Evolutionary conservation across 2,113 vertebrate genomes (phyloP).

Genomic region (Gracilinanus agilis): DNA sequence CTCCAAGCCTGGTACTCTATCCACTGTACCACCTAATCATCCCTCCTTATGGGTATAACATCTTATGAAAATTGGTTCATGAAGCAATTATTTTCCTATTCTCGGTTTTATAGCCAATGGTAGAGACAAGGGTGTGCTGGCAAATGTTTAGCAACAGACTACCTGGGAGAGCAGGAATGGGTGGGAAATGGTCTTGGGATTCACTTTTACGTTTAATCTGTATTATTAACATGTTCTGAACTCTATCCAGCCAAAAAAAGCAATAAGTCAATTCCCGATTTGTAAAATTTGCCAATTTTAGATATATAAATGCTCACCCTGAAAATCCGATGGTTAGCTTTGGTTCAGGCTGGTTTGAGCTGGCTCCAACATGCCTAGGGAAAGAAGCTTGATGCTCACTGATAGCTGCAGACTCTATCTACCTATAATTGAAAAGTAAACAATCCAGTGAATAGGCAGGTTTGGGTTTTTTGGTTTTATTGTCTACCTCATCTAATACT

Average conservation of each 20-base stretch:
- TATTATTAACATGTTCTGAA: neutral
- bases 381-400: neutral
- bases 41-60: neutral
- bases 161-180: neutral
- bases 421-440: constrained; percentile 32
- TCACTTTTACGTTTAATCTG: neutral
- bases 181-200: neutral
- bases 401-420: neutral
- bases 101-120: neutral
- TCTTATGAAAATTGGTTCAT: neutral
- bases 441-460: neutral
- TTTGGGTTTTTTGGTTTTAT: neutral
- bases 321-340: neutral
- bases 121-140: neutral
- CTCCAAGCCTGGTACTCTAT: neutral
- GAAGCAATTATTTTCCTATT: neutral
- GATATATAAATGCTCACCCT: neutral
- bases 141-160: neutral
- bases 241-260: neutral
- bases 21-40: neutral
- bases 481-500: constrained; percentile 14
- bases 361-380: neutral
- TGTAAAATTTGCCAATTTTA: neutral
- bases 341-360: neutral
- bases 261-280: neutral